These are phyloP conservation scores for Andrena minutula DNA, from an alignment of 2,888 invertebrate genomes.

Conservation along the genomic window DNA sequence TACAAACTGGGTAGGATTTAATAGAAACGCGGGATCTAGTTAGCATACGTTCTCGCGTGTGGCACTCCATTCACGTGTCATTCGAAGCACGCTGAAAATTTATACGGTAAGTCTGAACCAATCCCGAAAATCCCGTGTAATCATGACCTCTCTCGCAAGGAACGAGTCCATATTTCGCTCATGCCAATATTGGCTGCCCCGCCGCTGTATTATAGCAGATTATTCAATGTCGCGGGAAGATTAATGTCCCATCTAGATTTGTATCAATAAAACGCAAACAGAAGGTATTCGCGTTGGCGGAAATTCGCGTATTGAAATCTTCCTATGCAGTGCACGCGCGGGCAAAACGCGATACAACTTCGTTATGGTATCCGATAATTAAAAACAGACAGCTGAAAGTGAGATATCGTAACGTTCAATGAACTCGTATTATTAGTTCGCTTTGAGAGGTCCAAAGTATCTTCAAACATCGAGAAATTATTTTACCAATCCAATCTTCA, in stretches of 20 bases:
- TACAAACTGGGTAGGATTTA: not conserved
- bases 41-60: not conserved
- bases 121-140: conserved; percentile 23
- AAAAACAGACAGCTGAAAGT: not conserved
- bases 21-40: not conserved
- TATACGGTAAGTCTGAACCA: conserved; percentile 18
- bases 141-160: conserved; percentile 19
- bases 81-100: not conserved
- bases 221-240: conserved; percentile 47
- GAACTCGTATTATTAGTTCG: not conserved
- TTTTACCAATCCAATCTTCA: not conserved
- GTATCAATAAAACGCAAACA: conserved; percentile 37
- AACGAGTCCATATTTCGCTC: conserved; percentile 39
- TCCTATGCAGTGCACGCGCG: not conserved
- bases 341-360: not conserved
- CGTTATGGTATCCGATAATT: not conserved
- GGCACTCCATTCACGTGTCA: not conserved
- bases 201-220: conserved; percentile 41
- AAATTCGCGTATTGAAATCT: conserved; percentile 5
- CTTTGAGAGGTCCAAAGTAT: too few relatives aligned
- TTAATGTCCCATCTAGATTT: conserved; percentile 34
- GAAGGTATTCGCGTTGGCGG: conserved; percentile 10
- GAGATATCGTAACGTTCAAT: not conserved
- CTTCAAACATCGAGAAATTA: not conserved
- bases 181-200: conserved; percentile 42